phyloP scores from a whole-genome alignment of 92 coral and sea anemone species.

The Heteractis magnifica region DNA sequence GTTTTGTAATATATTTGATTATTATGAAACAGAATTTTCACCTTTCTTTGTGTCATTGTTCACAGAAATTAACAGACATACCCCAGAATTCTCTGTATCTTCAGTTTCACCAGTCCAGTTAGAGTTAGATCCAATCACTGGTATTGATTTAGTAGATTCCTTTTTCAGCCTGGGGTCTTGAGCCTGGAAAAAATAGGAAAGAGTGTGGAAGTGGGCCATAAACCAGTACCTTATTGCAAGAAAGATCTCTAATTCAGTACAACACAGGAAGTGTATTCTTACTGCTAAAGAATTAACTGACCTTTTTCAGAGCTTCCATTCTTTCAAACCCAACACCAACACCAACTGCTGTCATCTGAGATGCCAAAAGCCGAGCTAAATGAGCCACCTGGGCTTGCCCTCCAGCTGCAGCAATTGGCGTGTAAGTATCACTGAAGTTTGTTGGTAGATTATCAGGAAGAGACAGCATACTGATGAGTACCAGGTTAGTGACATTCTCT shows the following conservation, averaged over 20 bases:
- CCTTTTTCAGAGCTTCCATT: constrained; percentile 91
- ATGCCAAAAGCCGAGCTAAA: constrained; percentile 87
- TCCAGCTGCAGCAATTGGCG: constrained; percentile 99
- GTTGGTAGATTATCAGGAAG: constrained; percentile 91
- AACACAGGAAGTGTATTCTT: too few relatives aligned
- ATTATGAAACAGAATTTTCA: too few relatives aligned
- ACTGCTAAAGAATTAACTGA: constrained; percentile 2
- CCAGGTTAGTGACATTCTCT: constrained; percentile 88
- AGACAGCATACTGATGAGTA: constrained; percentile 91
- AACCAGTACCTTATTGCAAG: too few relatives aligned
- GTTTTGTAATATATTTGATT: too few relatives aligned
- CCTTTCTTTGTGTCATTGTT: too few relatives aligned
- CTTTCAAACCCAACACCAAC: constrained; percentile 94
- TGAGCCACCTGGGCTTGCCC: constrained; percentile 98
- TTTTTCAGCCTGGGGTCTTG: constrained; percentile 76
- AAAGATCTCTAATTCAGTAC: too few relatives aligned
- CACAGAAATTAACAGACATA: constrained; percentile 18
- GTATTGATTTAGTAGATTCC: constrained; percentile 65
- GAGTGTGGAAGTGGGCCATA: neutral
- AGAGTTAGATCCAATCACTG: constrained; percentile 68
- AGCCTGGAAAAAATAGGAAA: constrained; percentile 42
- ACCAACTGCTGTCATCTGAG: constrained; percentile 93
- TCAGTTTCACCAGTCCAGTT: constrained; percentile 46
- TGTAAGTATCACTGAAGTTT: constrained; percentile 94
- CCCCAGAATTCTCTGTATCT: constrained; percentile 40